Conservation (phyloP, 2,797 vertebrate genomes). For the Gallinago solitaria region DNA sequence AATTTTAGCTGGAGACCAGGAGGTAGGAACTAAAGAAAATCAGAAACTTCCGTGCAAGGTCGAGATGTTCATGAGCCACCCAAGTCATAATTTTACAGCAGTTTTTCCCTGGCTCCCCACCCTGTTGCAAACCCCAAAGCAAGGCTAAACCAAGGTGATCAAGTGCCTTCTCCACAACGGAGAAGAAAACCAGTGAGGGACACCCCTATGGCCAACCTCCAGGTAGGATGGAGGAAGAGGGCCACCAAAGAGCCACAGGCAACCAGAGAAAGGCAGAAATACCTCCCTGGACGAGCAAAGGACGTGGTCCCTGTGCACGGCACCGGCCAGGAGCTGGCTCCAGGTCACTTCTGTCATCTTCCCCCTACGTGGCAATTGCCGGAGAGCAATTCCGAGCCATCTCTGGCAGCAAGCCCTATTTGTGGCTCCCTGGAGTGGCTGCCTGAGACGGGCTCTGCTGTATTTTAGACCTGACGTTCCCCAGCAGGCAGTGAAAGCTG, state of each 20-base stretch:
- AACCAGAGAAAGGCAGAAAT: background rate
- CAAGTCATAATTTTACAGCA: background rate
- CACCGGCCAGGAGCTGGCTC: background rate
- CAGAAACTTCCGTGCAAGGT: background rate
- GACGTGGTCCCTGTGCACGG: accelerated
- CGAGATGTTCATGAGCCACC: background rate
- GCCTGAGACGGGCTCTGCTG: constrained; percentile 40
- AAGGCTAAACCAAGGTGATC: accelerated
- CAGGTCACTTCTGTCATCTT: background rate
- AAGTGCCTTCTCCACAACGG: accelerated
- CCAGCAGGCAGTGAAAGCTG: constrained; percentile 64
- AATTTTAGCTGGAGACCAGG: background rate
- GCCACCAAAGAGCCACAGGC: background rate
- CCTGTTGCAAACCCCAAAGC: background rate
- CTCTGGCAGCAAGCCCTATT: constrained; percentile 25
- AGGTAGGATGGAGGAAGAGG: background rate
- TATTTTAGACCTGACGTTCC: constrained; percentile 74
- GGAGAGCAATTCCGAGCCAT: background rate
- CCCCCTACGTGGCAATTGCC: background rate
- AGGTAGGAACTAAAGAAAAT: background rate
- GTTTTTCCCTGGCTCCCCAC: background rate
- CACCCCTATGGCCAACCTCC: accelerated
- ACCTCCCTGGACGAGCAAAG: background rate
- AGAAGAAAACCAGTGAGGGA: background rate
- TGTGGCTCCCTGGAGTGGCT: constrained; percentile 41